phyloP scores from a whole-genome alignment of 2,888 invertebrate genomes.

The Lymantria monacha region DNA sequence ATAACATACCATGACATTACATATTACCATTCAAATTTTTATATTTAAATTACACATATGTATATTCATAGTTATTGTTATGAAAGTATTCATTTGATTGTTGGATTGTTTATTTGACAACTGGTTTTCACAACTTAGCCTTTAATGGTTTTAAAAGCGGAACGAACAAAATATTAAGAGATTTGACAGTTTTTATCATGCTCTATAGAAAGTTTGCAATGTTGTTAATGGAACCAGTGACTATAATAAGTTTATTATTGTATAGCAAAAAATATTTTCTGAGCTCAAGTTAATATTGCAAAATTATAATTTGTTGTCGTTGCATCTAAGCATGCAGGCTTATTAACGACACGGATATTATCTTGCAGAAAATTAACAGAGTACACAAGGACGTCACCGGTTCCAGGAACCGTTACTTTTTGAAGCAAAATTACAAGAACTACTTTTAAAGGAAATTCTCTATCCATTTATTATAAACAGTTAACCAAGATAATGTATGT shows the following conservation, averaged over 20 bases:
- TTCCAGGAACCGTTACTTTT: conserved; percentile 39
- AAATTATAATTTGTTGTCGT: background rate
- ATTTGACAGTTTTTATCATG: background rate
- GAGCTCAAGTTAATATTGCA: conserved; percentile 3
- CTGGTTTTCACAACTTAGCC: background rate
- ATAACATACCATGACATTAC: conserved; percentile 14
- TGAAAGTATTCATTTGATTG: conserved; percentile 1
- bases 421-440: conserved; percentile 49
- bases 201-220: background rate
- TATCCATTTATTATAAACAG: conserved; percentile 48
- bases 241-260: background rate
- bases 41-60: conserved; percentile 8
- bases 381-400: conserved; percentile 32
- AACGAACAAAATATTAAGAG: background rate
- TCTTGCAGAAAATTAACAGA: conserved; percentile 25
- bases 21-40: conserved; percentile 5
- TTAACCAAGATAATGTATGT: conserved; percentile 34
- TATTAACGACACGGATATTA: conserved; percentile 10
- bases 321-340: background rate
- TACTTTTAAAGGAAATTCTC: conserved; percentile 57
- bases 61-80: conserved; percentile 1
- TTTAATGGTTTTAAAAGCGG: background rate
- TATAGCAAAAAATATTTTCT: background rate
- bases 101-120: background rate
- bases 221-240: background rate